Conservation (phyloP, 2,797 vertebrate genomes). For the Notoglanidium macrostoma region DNA sequence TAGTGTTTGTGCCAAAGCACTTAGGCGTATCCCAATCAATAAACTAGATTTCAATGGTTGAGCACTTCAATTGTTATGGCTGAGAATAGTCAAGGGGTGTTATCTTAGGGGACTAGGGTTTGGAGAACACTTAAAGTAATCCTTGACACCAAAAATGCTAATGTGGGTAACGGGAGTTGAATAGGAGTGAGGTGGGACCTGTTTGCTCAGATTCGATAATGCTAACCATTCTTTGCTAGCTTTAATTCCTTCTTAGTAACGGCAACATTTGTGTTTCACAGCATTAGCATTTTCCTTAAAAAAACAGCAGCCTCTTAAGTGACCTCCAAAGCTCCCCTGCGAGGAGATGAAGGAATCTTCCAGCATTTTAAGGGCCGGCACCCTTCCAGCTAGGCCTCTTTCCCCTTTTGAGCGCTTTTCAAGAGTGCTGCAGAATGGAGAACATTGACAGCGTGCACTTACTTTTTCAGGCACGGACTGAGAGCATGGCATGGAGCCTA, state of each 20-base stretch:
- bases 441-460: slow-evolving; percentile 49
- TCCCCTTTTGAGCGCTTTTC: slow-evolving; percentile 43
- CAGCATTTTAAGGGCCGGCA: slow-evolving; percentile 43
- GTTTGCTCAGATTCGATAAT: slow-evolving; percentile 10
- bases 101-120: neutral
- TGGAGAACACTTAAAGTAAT: slow-evolving; percentile 16
- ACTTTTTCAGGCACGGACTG: slow-evolving; percentile 44
- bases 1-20: slow-evolving; percentile 13
- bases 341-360: slow-evolving; percentile 47
- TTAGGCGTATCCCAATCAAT: slow-evolving; percentile 9
- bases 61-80: neutral
- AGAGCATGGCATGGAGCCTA: slow-evolving; percentile 50
- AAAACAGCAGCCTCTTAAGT: neutral
- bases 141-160: slow-evolving; percentile 23
- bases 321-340: slow-evolving; percentile 39
- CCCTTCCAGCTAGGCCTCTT: slow-evolving; percentile 48
- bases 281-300: slow-evolving; percentile 23
- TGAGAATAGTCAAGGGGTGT: slow-evolving; percentile 5
- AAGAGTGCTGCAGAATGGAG: slow-evolving; percentile 46
- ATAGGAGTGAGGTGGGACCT: slow-evolving; percentile 19
- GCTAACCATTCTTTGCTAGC: slow-evolving; percentile 10
- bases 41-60: neutral
- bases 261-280: slow-evolving; percentile 12
- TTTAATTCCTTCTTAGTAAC: slow-evolving; percentile 7
- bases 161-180: neutral